phyloP scores from a whole-genome alignment of 2,113 vertebrate species.

The Oryzias celebensis region DNA sequence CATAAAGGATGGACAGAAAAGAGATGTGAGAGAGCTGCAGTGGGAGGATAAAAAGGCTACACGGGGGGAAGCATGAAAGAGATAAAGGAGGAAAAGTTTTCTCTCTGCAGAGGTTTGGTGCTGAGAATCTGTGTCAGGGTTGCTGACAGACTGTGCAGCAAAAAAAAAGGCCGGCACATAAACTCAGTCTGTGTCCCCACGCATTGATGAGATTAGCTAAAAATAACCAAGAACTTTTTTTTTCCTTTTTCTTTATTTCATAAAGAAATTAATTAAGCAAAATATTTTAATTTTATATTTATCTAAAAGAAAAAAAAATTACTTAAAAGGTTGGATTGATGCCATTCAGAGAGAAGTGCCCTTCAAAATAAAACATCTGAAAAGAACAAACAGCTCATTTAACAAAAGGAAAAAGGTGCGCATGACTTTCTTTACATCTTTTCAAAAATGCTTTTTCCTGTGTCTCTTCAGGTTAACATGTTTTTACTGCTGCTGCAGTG shows the following conservation, averaged over 20 bases:
- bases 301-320: background rate
- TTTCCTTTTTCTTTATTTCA: background rate
- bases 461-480: background rate
- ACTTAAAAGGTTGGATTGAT: background rate
- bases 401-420: too few relatives aligned
- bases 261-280: too few relatives aligned
- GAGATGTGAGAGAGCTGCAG: slow-evolving; percentile 29
- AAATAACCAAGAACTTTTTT: slow-evolving; percentile 17
- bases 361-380: background rate
- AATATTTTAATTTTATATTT: background rate
- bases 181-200: slow-evolving; percentile 15
- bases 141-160: slow-evolving; percentile 44
- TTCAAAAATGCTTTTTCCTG: background rate
- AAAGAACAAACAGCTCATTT: background rate
- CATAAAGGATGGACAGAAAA: slow-evolving; percentile 37
- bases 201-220: slow-evolving; percentile 19
- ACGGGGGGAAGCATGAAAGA: too few relatives aligned
- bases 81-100: slow-evolving; percentile 39
- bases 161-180: slow-evolving; percentile 28
- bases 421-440: too few relatives aligned
- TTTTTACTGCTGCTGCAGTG: background rate
- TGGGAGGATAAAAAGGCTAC: slow-evolving; percentile 29
- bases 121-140: slow-evolving; percentile 55
- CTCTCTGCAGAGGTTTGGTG: slow-evolving; percentile 51
- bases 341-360: background rate